Evolutionary conservation across 2,113 vertebrate species (phyloP).

Genomic region (Meriones unguiculatus): DNA sequence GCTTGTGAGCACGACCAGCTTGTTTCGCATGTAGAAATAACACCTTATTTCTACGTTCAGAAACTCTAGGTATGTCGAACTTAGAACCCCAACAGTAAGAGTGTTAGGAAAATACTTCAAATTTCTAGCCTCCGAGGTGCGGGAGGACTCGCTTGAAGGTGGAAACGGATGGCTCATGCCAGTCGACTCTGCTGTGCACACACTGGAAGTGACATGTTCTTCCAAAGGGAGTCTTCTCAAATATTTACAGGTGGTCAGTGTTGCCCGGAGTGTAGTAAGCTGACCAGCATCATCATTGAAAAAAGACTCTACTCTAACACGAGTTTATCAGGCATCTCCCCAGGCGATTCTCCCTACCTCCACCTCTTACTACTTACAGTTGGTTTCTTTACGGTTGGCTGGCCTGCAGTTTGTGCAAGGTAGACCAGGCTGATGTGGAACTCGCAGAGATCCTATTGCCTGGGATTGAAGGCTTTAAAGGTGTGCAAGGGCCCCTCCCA

Average conservation of each 20-base stretch:
- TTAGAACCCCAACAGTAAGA: background rate
- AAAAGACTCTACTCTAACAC: background rate
- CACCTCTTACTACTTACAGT: background rate
- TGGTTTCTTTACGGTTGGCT: background rate
- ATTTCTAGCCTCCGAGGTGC: background rate
- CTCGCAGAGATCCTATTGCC: background rate
- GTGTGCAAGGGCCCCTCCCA: too few relatives aligned
- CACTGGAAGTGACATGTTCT: too few relatives aligned
- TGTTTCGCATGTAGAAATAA: background rate
- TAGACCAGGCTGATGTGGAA: background rate
- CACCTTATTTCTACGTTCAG: background rate
- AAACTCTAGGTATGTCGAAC: background rate
- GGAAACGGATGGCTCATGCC: background rate
- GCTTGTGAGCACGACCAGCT: background rate
- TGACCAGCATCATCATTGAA: background rate
- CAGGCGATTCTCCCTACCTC: background rate
- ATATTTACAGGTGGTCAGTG: background rate
- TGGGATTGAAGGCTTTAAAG: background rate
- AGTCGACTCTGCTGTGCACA: background rate
- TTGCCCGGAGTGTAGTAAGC: background rate
- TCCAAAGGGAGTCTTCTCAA: background rate
- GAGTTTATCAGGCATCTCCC: background rate
- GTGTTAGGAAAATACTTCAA: background rate
- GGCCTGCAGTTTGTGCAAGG: background rate
- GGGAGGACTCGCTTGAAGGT: background rate